These are phyloP conservation scores for Brenthis ino DNA, from an alignment of 2,888 invertebrate species.

Conservation along the genomic window DNA sequence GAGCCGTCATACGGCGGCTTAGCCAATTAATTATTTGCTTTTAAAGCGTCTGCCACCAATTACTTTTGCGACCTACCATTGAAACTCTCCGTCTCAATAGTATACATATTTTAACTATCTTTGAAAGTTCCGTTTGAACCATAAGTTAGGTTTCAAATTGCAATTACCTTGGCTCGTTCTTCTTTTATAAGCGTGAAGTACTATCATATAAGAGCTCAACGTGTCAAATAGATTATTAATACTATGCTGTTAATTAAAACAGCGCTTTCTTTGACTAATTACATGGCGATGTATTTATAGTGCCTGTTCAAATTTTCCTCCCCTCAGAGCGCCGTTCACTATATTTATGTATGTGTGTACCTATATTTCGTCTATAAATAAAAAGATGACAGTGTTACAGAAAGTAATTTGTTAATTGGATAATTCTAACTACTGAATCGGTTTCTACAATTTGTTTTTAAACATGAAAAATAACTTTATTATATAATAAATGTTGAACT, in stretches of 20 bases:
- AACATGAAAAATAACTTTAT: no score
- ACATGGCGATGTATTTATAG: background rate
- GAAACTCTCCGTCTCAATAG: conserved; percentile 46
- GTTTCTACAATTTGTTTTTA: no score
- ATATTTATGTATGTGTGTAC: background rate
- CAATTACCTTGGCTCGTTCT: conserved; percentile 24
- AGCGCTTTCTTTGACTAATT: conserved; percentile 8
- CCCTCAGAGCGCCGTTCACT: no score
- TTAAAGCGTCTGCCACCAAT: conserved; percentile 57
- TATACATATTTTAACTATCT: conserved; percentile 48
- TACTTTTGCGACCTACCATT: conserved; percentile 52
- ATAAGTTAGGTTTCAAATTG: conserved; percentile 23
- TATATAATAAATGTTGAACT: background rate
- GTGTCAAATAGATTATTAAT: conserved; percentile 28
- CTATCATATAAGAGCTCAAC: conserved; percentile 33
- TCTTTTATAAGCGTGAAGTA: conserved; percentile 25
- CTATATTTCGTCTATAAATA: background rate
- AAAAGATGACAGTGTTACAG: background rate
- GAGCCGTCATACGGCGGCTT: conserved; percentile 58
- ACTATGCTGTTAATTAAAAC: conserved; percentile 12
- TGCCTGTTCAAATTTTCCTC: background rate
- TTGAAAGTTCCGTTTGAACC: conserved; percentile 37
- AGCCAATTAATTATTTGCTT: conserved; percentile 55
- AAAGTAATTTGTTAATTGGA: no score
- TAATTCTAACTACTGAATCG: no score